A percentile compares a stretch with the other conserved stretches of the same genome.
Conservation (phyloP, 2,113 vertebrate genomes). For the Ardeotis arabs region DNA sequence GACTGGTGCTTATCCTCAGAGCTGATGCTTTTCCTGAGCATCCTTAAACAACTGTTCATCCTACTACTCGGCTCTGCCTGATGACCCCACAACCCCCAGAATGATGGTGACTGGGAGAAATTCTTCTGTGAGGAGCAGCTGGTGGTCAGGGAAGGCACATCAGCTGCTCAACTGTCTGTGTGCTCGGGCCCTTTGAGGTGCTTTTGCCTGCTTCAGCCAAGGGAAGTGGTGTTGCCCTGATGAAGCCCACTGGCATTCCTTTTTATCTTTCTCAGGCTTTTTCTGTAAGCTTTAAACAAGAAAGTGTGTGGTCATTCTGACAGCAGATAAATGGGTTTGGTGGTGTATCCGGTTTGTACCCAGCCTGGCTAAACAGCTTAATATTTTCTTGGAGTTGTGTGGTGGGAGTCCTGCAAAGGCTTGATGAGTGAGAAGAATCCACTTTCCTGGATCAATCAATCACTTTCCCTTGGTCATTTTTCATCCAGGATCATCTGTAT, state of each 20-base stretch:
- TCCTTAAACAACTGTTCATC: neutral
- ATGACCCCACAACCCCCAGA: neutral
- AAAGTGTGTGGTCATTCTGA: neutral
- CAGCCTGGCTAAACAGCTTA: neutral
- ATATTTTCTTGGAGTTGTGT: neutral
- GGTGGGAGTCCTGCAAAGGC: neutral
- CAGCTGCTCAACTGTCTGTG: neutral
- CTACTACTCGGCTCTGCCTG: neutral
- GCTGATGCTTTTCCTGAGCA: neutral
- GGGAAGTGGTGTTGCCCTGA: neutral
- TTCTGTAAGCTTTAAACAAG: neutral
- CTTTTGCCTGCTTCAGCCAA: neutral
- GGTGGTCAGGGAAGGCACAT: neutral
- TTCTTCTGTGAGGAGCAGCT: neutral
- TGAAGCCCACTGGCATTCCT: neutral
- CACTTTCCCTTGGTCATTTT: neutral
- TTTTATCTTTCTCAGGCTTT: neutral
- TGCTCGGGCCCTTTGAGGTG: rapidly evolving
- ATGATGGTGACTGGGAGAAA: neutral
- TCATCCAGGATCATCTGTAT: neutral
- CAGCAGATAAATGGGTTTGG: neutral
- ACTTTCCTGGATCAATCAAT: neutral
- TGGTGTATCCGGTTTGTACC: neutral
- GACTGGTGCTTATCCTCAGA: neutral
- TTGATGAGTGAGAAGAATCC: neutral